Conservation (phyloP, 2,888 invertebrate species). For the Syrphus vitripennis region DNA sequence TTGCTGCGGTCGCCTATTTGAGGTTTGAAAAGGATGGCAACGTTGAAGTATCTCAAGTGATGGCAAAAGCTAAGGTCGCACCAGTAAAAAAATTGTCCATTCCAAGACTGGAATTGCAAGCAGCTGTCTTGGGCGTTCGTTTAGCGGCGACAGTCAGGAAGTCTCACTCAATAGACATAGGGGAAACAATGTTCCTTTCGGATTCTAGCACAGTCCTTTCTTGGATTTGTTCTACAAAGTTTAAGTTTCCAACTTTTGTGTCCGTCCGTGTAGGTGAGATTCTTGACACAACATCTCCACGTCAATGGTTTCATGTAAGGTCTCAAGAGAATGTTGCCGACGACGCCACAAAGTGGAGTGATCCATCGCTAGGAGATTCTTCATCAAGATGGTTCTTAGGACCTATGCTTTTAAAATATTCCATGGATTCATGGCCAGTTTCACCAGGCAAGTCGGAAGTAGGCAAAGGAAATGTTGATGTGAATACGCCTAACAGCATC, state of each 20-base stretch:
- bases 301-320: conserved; percentile 32
- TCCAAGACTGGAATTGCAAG: background rate
- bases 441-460: background rate
- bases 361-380: conserved; percentile 5
- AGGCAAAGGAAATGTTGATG: background rate
- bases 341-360: conserved; percentile 25
- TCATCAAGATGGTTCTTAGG: conserved; percentile 16
- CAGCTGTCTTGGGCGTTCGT: background rate
- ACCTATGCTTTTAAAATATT: background rate
- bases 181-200: background rate
- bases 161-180: background rate
- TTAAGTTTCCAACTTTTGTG: conserved; percentile 21
- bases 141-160: background rate
- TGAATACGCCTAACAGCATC: background rate
- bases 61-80: background rate
- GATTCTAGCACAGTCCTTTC: background rate
- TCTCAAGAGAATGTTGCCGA: conserved; percentile 23
- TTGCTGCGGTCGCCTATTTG: background rate
- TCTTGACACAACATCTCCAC: too few species aligned
- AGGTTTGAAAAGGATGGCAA: conserved; percentile 3
- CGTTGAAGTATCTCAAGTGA: background rate
- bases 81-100: background rate
- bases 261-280: too few species aligned
- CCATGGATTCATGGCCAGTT: conserved; percentile 4
- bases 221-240: background rate